Conservation (phyloP, 1,140 invertebrate species). For the Cepaea nemoralis region DNA sequence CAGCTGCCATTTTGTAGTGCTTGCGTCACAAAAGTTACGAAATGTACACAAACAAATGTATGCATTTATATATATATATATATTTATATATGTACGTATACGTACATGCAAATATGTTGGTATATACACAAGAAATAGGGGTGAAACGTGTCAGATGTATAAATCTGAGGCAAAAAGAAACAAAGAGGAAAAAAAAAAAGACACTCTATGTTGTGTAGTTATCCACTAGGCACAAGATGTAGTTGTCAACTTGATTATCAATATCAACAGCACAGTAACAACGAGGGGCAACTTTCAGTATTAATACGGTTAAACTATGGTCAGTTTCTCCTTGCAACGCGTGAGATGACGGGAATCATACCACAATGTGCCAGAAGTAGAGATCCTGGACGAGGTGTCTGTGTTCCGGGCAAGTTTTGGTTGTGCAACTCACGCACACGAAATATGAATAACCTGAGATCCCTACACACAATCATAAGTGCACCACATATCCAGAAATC, state of each 20-base stretch:
- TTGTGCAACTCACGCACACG: neutral
- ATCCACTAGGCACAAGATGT: constrained; percentile 4
- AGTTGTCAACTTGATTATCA: constrained; percentile 9
- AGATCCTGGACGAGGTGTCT: too few relatives aligned
- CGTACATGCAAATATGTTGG: neutral
- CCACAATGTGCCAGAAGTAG: too few relatives aligned
- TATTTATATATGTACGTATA: neutral
- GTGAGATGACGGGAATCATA: too few relatives aligned
- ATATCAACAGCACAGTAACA: constrained; percentile 14
- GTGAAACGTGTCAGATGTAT: neutral
- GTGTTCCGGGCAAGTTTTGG: neutral
- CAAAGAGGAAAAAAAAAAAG: neutral
- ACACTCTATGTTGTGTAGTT: neutral
- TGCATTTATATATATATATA: neutral
- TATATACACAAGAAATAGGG: neutral
- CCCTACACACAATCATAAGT: neutral
- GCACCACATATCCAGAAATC: neutral
- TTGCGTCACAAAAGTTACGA: neutral
- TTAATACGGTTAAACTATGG: too few relatives aligned
- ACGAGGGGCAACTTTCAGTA: too few relatives aligned
- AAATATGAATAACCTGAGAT: neutral
- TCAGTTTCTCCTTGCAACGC: too few relatives aligned
- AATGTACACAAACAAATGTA: constrained; percentile 10
- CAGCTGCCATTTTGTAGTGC: constrained; percentile 7
- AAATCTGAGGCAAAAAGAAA: neutral